Conservation (phyloP, 2,797 vertebrate genomes). For the Typhlichthys subterraneus region DNA sequence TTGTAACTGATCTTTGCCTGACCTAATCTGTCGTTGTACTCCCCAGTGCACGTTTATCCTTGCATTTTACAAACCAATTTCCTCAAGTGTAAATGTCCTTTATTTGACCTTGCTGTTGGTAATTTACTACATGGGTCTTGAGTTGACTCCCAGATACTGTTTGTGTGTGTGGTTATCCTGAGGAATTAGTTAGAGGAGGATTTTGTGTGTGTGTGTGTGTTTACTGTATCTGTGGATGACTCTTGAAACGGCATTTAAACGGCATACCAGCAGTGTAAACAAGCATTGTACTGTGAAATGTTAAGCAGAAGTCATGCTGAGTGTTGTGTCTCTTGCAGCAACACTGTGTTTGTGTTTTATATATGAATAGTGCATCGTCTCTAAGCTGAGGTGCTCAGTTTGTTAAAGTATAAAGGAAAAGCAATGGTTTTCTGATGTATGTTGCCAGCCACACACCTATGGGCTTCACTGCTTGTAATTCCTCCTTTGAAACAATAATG, state of each 20-base stretch:
- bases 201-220: neutral
- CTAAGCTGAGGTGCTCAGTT: no score
- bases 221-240: neutral
- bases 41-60: neutral
- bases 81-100: conserved; percentile 2
- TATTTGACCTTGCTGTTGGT: conserved; percentile 16
- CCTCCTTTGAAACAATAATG: no score
- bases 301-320: no score
- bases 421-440: no score
- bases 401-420: no score
- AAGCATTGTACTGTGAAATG: no score
- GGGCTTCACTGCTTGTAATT: no score
- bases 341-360: no score
- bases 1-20: conserved; percentile 24
- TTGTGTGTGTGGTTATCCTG: conserved; percentile 24
- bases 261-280: no score
- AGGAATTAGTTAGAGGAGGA: conserved; percentile 22
- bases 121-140: conserved; percentile 31
- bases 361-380: no score
- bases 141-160: neutral
- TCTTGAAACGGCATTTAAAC: neutral
- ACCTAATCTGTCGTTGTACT: neutral
- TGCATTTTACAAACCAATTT: neutral
- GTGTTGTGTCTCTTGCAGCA: no score
- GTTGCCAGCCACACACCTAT: no score